These are phyloP conservation scores for Hemibagrus guttatus DNA, from an alignment of 2,797 vertebrate species.

Conservation along the genomic window DNA sequence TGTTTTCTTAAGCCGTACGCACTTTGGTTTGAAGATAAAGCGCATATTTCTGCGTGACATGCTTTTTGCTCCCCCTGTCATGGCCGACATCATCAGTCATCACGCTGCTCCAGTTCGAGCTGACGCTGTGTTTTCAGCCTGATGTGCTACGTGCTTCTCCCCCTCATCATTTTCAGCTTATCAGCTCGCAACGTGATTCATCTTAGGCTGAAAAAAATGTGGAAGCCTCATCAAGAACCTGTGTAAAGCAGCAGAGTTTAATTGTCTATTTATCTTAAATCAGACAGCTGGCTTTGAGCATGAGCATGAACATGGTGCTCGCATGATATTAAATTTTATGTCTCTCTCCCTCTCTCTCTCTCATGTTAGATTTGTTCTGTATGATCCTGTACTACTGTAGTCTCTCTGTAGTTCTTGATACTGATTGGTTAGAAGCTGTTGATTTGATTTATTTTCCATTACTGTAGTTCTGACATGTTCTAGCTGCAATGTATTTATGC, in stretches of 20 bases:
- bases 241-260: not conserved
- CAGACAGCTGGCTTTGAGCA: conserved; percentile 11
- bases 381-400: not conserved
- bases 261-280: not conserved
- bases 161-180: conserved; percentile 14
- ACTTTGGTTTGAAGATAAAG: conserved; percentile 30
- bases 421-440: not conserved
- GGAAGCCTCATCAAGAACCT: not conserved
- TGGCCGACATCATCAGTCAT: conserved; percentile 14
- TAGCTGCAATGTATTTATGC: not conserved
- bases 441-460: not conserved
- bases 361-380: not conserved
- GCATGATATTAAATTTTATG: not conserved
- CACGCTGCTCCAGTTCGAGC: not conserved
- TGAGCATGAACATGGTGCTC: not conserved
- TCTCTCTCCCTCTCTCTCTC: not conserved
- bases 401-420: not conserved
- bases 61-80: not conserved
- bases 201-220: not conserved
- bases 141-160: conserved; percentile 5
- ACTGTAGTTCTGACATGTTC: not conserved
- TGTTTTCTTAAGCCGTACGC: conserved; percentile 8
- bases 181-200: conserved; percentile 26
- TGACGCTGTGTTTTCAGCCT: conserved; percentile 14
- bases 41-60: not conserved